A percentile compares a stretch with the other conserved stretches of the same genome.
Conservation (phyloP, 1,140 invertebrate genomes). For the Drosophila arawakana region DNA sequence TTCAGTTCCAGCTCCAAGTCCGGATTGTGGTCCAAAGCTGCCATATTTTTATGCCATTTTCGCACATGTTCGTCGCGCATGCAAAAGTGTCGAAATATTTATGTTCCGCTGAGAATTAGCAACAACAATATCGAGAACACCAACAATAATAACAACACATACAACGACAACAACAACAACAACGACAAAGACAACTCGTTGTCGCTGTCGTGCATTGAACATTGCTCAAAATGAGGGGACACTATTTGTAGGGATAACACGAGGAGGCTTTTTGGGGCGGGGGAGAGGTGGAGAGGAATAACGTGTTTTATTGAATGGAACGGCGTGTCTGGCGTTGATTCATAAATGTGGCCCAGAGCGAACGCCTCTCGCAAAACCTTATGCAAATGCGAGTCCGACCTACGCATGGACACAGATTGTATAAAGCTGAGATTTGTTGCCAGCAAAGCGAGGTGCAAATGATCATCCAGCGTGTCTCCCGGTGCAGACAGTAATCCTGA, state of each 20-base stretch:
- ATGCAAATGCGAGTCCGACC: slow-evolving; percentile 73
- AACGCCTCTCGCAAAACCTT: slow-evolving; percentile 43
- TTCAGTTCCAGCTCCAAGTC: slow-evolving; percentile 1
- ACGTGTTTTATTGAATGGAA: slow-evolving; percentile 83
- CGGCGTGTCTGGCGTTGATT: slow-evolving; percentile 78
- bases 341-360: slow-evolving; percentile 67
- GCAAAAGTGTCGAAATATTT: slow-evolving; percentile 83
- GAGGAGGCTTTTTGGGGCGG: background rate
- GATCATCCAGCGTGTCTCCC: slow-evolving; percentile 44
- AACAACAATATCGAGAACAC: slow-evolving; percentile 65
- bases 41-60: slow-evolving; percentile 82
- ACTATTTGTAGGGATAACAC: slow-evolving; percentile 3
- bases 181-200: slow-evolving; percentile 43
- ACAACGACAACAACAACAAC: slow-evolving; percentile 28
- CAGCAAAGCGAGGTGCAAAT: slow-evolving; percentile 72
- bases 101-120: slow-evolving; percentile 72
- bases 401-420: slow-evolving; percentile 69
- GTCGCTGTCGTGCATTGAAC: slow-evolving; percentile 74
- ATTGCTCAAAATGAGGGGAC: slow-evolving; percentile 65
- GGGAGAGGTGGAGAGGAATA: background rate
- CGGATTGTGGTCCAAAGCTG: slow-evolving; percentile 41
- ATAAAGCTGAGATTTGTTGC: slow-evolving; percentile 78
- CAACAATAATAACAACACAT: slow-evolving; percentile 26
- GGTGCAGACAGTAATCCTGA: background rate
- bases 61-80: slow-evolving; percentile 73